These are phyloP conservation scores for Rotaria socialis DNA, from an alignment of 2,888 invertebrate species.

Conservation along the genomic window DNA sequence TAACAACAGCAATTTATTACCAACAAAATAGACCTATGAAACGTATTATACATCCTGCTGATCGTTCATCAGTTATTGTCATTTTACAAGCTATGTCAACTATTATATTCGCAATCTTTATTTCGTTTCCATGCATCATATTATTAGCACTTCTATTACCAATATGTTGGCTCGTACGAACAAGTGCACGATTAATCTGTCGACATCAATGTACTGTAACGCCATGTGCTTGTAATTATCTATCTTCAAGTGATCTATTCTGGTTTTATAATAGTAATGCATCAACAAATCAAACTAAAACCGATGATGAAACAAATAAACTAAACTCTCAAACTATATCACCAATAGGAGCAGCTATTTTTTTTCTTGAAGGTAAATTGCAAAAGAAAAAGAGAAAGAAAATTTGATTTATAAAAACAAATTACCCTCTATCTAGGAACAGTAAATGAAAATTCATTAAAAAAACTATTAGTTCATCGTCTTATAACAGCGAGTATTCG, in stretches of 20 bases:
- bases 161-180: background rate
- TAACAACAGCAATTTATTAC: no score
- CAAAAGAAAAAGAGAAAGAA: no score
- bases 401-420: no score
- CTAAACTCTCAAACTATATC: background rate
- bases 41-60: conserved; percentile 27
- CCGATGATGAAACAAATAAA: background rate
- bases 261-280: conserved; percentile 21
- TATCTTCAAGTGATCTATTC: conserved; percentile 26
- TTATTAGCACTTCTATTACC: background rate
- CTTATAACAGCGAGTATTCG: background rate
- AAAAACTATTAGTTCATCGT: conserved; percentile 22
- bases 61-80: background rate
- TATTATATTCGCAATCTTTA: background rate
- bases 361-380: conserved; percentile 1
- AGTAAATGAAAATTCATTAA: conserved; percentile 28
- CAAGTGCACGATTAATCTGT: background rate
- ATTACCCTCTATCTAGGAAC: background rate
- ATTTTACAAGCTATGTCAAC: background rate
- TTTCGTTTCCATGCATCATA: conserved; percentile 18
- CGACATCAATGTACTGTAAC: background rate
- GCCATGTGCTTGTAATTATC: conserved; percentile 4
- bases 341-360: background rate
- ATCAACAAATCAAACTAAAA: background rate
- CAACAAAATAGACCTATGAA: background rate